A percentile compares a stretch with the other conserved stretches of the same genome.
Evolutionary conservation across 2,888 invertebrate genomes (phyloP).

Genomic region (Rugalucina vietnamica): DNA sequence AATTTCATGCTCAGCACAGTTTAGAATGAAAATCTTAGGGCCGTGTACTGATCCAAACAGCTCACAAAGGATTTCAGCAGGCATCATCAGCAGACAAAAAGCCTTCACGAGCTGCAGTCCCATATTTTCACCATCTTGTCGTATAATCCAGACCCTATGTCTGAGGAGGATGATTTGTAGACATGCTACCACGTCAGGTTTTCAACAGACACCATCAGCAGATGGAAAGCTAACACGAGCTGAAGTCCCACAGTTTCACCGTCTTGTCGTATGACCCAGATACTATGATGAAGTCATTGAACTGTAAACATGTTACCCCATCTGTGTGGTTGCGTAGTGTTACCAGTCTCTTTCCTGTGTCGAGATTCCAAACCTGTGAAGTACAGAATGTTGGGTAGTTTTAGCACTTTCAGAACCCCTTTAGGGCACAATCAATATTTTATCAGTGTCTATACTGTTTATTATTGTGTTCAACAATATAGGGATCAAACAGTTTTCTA

Average conservation of each 20-base stretch:
- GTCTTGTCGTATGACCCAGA: constrained; percentile 86
- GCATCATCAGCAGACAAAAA: too few relatives aligned
- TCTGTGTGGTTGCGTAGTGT: constrained; percentile 85
- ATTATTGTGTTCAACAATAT: too few relatives aligned
- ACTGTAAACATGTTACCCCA: constrained; percentile 86
- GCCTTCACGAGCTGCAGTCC: constrained; percentile 84
- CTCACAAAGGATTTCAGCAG: too few relatives aligned
- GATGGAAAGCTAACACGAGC: constrained; percentile 80
- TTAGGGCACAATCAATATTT: too few relatives aligned
- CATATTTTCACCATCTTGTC: constrained; percentile 86
- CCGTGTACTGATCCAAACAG: too few relatives aligned
- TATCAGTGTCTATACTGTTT: too few relatives aligned
- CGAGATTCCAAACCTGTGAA: constrained; percentile 85
- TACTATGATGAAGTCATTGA: constrained; percentile 85
- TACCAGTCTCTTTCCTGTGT: constrained; percentile 84
- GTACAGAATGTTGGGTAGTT: neutral
- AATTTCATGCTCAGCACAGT: too few relatives aligned
- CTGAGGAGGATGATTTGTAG: constrained; percentile 86
- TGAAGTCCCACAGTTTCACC: constrained; percentile 86
- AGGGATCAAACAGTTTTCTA: too few relatives aligned
- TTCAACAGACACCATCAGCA: too few relatives aligned
- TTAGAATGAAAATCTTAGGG: too few relatives aligned
- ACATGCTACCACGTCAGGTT: constrained; percentile 86
- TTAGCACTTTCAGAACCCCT: too few relatives aligned
- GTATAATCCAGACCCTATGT: constrained; percentile 86